Evolutionary conservation across 2,888 invertebrate species (phyloP).

Genomic region (Proisotoma minuta): DNA sequence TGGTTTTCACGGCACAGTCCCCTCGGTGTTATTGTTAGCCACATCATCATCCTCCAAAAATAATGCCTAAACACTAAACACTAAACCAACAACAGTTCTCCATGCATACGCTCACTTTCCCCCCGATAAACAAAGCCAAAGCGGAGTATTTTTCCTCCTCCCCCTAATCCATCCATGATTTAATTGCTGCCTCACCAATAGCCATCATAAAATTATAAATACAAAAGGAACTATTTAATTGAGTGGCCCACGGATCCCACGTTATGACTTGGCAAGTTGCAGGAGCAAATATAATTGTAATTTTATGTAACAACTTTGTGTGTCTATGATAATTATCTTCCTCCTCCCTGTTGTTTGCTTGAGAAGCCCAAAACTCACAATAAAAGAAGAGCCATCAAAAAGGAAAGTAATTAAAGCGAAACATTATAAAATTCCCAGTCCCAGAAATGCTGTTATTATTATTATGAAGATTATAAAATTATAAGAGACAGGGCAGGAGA

Average conservation of each 20-base stretch:
- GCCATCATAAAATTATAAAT: not conserved
- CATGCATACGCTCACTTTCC: constrained; percentile 8
- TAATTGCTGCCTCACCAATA: not conserved
- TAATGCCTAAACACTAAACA: constrained; percentile 14
- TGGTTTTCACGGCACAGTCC: constrained; percentile 8
- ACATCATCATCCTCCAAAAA: constrained; percentile 15
- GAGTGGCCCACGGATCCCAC: not conserved
- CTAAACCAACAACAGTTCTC: constrained; percentile 19
- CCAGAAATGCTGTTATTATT: constrained; percentile 9
- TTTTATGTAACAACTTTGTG: constrained; percentile 2
- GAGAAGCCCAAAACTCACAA: not conserved
- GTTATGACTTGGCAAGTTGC: not conserved
- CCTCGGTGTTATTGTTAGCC: constrained; percentile 33
- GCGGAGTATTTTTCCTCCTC: not conserved
- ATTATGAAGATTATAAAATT: constrained; percentile 19
- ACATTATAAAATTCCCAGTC: constrained; percentile 17
- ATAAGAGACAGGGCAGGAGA: constrained; percentile 5
- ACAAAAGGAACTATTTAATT: not conserved
- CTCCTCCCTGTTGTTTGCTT: not conserved
- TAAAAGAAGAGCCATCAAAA: constrained; percentile 21
- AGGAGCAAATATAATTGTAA: constrained; percentile 3
- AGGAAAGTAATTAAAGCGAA: constrained; percentile 19
- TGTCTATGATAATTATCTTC: constrained; percentile 3
- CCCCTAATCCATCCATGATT: not conserved
- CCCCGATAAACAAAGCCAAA: constrained; percentile 1